A percentile compares a stretch with the other conserved stretches of the same genome.
Conservation (phyloP, 1,140 invertebrate species). For the Zaprionus ghesquierei region DNA sequence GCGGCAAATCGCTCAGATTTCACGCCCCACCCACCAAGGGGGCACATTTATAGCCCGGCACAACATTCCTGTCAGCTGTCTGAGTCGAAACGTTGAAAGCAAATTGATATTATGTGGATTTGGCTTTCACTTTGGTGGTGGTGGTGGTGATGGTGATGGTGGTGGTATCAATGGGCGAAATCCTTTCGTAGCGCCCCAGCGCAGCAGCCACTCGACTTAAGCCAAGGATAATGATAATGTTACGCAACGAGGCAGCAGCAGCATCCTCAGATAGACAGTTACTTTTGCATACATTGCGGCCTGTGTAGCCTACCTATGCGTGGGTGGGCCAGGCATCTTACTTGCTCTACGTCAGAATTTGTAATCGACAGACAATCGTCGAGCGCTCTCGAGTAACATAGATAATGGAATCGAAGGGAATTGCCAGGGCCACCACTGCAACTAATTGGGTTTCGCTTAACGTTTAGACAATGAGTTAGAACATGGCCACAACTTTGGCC, state of each 20-base stretch:
- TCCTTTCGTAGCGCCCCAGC: constrained; percentile 58
- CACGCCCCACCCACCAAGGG: constrained; percentile 1
- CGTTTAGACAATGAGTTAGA: constrained; percentile 42
- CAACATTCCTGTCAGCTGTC: constrained; percentile 48
- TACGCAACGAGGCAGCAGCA: constrained; percentile 55
- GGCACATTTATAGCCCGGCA: constrained; percentile 20
- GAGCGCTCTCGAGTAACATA: constrained; percentile 60
- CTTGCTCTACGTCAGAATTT: constrained; percentile 38
- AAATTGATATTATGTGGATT: constrained; percentile 81
- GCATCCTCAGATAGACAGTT: constrained; percentile 1
- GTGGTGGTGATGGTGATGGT: too few relatives aligned
- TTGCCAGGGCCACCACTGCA: constrained; percentile 68
- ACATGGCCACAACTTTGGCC: constrained; percentile 9
- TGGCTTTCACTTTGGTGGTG: constrained; percentile 76
- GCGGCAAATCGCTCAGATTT: constrained; percentile 49
- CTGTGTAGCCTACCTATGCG: background rate
- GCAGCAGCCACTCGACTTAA: constrained; percentile 58
- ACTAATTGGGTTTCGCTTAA: constrained; percentile 76
- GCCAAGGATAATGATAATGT: constrained; percentile 81
- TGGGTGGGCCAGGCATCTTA: background rate
- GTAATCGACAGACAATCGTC: constrained; percentile 76
- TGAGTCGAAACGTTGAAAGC: constrained; percentile 70
- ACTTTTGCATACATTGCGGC: constrained; percentile 30
- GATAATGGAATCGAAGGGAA: constrained; percentile 69
- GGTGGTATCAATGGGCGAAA: constrained; percentile 77